Conservation (phyloP, 1,140 invertebrate species). For the Chelonus insularis region DNA sequence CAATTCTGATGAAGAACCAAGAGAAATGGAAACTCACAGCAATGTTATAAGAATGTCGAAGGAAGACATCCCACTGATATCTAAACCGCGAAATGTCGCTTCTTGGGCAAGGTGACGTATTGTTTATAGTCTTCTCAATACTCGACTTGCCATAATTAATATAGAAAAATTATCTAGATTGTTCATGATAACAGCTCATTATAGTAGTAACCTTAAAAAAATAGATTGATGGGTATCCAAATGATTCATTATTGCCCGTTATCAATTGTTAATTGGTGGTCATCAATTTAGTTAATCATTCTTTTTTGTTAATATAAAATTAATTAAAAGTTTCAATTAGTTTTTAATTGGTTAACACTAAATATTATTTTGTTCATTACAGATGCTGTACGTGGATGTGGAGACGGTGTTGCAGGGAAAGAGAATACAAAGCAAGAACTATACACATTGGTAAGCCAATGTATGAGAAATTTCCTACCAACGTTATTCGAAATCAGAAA, state of each 20-base stretch:
- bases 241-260: too few relatives aligned
- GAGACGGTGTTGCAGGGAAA: conserved; percentile 69
- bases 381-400: conserved; percentile 68
- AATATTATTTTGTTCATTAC: conserved; percentile 13
- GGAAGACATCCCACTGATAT: conserved; percentile 68
- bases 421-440: conserved; percentile 68
- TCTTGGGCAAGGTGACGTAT: conserved; percentile 61
- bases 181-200: too few relatives aligned
- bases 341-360: too few relatives aligned
- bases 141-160: background rate
- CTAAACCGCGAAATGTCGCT: conserved; percentile 61
- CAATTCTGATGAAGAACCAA: conserved; percentile 36
- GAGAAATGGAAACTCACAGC: conserved; percentile 61
- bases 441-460: conserved; percentile 68
- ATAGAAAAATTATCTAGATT: too few relatives aligned
- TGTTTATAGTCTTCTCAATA: conserved; percentile 20
- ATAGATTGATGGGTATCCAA: too few relatives aligned
- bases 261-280: too few relatives aligned
- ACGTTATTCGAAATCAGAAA: conserved; percentile 98
- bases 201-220: too few relatives aligned
- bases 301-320: too few relatives aligned
- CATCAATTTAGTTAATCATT: too few relatives aligned
- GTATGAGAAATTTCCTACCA: conserved; percentile 85
- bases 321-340: too few relatives aligned
- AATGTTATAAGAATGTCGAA: conserved; percentile 63